A percentile compares a stretch with the other conserved stretches of the same genome.
Conservation (phyloP, 2,888 invertebrate genomes). For the Synanthedon formicaeformis region DNA sequence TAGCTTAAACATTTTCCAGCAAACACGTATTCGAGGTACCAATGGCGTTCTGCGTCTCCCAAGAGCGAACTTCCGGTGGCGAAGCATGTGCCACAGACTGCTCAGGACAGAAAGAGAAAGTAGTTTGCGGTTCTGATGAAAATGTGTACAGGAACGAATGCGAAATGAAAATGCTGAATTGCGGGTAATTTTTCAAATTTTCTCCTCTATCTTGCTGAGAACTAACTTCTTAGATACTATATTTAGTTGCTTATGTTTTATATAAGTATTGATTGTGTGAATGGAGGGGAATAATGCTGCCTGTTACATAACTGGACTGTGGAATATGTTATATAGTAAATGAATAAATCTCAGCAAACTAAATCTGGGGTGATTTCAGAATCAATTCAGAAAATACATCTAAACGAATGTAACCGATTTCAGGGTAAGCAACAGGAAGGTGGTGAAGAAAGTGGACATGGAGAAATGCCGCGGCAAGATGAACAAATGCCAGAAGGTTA, state of each 20-base stretch:
- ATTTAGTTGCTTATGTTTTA: no score
- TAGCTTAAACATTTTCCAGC: conserved; percentile 49
- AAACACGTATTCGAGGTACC: conserved; percentile 94
- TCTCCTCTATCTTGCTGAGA: not conserved
- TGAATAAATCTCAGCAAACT: no score
- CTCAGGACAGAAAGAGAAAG: conserved; percentile 75
- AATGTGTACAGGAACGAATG: conserved; percentile 90
- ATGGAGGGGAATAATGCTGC: no score
- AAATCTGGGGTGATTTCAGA: no score
- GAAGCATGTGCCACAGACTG: conserved; percentile 82
- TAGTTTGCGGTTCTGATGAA: conserved; percentile 90
- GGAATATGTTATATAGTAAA: no score
- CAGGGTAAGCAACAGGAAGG: conserved; percentile 66
- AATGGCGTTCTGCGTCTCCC: conserved; percentile 87
- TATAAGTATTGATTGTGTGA: no score
- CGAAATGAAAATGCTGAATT: conserved; percentile 88
- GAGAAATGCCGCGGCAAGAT: conserved; percentile 83
- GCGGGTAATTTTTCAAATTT: conserved; percentile 74
- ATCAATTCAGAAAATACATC: no score
- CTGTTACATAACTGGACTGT: no score
- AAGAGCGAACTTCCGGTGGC: conserved; percentile 78
- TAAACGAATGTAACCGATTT: not conserved
- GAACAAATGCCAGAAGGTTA: conserved; percentile 81
- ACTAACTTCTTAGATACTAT: not conserved
- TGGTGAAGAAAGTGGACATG: conserved; percentile 78